phyloP scores from a whole-genome alignment of 2,113 vertebrate genomes.

The Sturnus vulgaris region DNA sequence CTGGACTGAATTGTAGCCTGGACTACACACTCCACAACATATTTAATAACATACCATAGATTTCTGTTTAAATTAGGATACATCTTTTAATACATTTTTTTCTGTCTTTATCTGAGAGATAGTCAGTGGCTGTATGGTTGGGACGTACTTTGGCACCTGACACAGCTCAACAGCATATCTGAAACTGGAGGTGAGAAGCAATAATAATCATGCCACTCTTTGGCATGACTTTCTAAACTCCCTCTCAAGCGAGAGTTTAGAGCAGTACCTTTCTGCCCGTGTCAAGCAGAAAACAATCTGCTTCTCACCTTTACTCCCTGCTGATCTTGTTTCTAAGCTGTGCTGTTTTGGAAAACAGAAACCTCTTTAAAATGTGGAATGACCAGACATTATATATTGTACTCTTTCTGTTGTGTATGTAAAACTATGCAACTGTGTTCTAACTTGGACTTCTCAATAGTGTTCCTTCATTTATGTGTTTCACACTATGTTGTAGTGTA shows the following conservation, averaged over 20 bases:
- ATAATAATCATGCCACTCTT: not conserved
- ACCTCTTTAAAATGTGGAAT: not conserved
- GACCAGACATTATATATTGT: not conserved
- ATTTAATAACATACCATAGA: not conserved
- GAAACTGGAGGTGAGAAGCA: not conserved
- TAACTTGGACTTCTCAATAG: not conserved
- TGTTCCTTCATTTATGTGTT: not conserved
- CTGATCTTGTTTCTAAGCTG: not conserved
- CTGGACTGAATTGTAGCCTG: not conserved
- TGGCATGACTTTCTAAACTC: not conserved
- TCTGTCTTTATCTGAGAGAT: not conserved
- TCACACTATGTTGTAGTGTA: not conserved
- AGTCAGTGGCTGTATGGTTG: not conserved
- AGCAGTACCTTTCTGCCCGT: not conserved
- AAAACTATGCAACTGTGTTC: not conserved
- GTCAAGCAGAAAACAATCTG: not conserved
- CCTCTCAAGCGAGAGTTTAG: not conserved
- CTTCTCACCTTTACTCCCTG: not conserved
- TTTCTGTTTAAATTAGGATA: not conserved
- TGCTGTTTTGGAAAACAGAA: not conserved
- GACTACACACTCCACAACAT: not conserved
- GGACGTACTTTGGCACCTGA: not conserved
- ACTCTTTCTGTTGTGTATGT: not conserved
- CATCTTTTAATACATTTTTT: not conserved
- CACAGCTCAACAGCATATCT: not conserved